These are phyloP conservation scores for Fragum whitleyi DNA, from an alignment of 2,888 invertebrate genomes.

Conservation along the genomic window DNA sequence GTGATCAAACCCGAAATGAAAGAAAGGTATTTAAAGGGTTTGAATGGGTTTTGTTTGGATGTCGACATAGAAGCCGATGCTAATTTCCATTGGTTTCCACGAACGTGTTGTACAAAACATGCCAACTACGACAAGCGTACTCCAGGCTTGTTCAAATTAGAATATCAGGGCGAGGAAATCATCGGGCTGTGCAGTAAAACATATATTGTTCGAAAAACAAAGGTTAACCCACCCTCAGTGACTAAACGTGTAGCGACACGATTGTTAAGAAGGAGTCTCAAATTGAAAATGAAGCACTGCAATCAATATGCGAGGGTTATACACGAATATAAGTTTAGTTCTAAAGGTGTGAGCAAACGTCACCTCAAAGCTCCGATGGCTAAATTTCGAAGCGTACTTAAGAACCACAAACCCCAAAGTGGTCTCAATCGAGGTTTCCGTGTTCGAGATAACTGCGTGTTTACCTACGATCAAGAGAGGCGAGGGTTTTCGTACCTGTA, in stretches of 20 bases:
- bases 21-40: constrained; percentile 27
- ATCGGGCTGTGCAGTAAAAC: constrained; percentile 59
- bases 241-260: constrained; percentile 26
- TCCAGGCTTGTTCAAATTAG: constrained; percentile 52
- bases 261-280: background rate
- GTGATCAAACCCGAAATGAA: constrained; percentile 47
- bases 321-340: constrained; percentile 55
- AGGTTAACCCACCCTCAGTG: background rate
- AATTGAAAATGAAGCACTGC: too few species aligned
- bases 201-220: constrained; percentile 50
- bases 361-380: constrained; percentile 38
- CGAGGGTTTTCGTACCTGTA: constrained; percentile 51
- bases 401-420: constrained; percentile 12
- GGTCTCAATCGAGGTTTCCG: constrained; percentile 44
- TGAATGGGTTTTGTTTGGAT: constrained; percentile 39
- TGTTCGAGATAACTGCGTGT: constrained; percentile 36
- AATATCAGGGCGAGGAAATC: constrained; percentile 56
- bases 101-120: constrained; percentile 46
- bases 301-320: background rate
- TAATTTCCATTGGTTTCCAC: constrained; percentile 51
- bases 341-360: constrained; percentile 46
- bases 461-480: constrained; percentile 37
- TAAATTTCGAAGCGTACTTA: constrained; percentile 40
- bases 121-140: constrained; percentile 52
- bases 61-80: constrained; percentile 45